Conservation (phyloP, 1,140 invertebrate genomes). For the Heliconius eleuchia region DNA sequence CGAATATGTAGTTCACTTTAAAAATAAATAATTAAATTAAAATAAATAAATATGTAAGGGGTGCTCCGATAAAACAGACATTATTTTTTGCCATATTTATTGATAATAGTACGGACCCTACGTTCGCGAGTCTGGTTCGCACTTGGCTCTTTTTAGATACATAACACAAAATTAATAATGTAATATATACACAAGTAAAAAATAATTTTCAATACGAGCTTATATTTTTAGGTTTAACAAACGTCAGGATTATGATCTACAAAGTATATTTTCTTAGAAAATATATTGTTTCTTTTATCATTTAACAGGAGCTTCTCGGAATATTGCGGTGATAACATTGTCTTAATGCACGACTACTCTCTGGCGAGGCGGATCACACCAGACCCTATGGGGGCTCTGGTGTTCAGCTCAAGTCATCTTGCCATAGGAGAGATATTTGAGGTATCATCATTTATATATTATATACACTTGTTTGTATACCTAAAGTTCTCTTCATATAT, state of each 20-base stretch:
- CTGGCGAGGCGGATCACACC: conserved; percentile 82
- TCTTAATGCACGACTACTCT: conserved; percentile 85
- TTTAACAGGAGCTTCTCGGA: conserved; percentile 82
- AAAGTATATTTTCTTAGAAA: background rate
- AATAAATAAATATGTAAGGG: too few relatives aligned
- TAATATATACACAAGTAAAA: too few relatives aligned
- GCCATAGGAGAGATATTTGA: conserved; percentile 89
- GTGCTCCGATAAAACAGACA: too few relatives aligned
- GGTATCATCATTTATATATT: conserved; percentile 65
- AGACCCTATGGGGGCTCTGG: conserved; percentile 86
- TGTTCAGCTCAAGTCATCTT: conserved; percentile 88
- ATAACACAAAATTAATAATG: too few relatives aligned
- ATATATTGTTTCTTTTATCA: background rate
- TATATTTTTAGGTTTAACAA: too few relatives aligned
- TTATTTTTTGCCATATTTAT: too few relatives aligned
- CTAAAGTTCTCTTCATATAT: background rate
- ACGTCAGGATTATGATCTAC: background rate
- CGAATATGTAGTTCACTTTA: too few relatives aligned
- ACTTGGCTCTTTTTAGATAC: too few relatives aligned
- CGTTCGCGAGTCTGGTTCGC: too few relatives aligned
- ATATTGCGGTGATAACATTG: conserved; percentile 88
- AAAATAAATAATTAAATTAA: too few relatives aligned
- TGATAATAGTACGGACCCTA: too few relatives aligned
- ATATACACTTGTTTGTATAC: background rate
- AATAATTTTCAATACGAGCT: too few relatives aligned